These are phyloP conservation scores for Shargacucullia verbasci DNA, from an alignment of 2,888 invertebrate genomes.

Conservation along the genomic window DNA sequence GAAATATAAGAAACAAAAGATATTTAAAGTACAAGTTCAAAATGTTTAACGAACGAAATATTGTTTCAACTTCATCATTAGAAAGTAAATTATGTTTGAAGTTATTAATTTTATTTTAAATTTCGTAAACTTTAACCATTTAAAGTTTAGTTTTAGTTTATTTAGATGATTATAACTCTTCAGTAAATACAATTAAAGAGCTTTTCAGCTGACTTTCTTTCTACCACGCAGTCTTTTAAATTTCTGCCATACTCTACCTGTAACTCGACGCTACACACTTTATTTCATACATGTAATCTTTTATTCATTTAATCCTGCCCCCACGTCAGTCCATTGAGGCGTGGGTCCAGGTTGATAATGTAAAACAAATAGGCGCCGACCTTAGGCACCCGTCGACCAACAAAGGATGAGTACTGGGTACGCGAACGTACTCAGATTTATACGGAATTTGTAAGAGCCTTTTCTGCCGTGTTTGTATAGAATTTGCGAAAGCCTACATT, in stretches of 20 bases:
- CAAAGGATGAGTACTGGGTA: constrained; percentile 24
- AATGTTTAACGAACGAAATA: no score
- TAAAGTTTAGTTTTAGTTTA: no score
- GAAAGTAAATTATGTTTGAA: no score
- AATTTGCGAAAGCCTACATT: constrained; percentile 15
- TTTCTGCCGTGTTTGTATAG: constrained; percentile 22
- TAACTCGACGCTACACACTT: constrained; percentile 1
- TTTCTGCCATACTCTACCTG: not conserved
- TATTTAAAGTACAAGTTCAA: no score
- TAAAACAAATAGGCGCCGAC: constrained; percentile 51
- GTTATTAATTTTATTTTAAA: no score
- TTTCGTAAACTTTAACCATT: no score
- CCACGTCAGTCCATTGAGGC: constrained; percentile 20
- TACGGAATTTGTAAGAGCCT: constrained; percentile 10
- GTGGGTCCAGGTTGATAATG: constrained; percentile 48
- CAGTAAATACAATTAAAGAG: no score
- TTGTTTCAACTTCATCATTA: no score
- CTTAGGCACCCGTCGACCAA: constrained; percentile 16
- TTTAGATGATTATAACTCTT: no score
- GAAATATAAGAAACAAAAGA: no score
- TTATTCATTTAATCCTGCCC: constrained; percentile 43
- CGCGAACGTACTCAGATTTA: constrained; percentile 27
- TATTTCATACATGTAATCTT: constrained; percentile 35
- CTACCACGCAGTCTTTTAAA: no score
- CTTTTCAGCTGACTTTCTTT: no score